Conservation (phyloP, 2,113 vertebrate genomes). For the Calyptomena viridis region DNA sequence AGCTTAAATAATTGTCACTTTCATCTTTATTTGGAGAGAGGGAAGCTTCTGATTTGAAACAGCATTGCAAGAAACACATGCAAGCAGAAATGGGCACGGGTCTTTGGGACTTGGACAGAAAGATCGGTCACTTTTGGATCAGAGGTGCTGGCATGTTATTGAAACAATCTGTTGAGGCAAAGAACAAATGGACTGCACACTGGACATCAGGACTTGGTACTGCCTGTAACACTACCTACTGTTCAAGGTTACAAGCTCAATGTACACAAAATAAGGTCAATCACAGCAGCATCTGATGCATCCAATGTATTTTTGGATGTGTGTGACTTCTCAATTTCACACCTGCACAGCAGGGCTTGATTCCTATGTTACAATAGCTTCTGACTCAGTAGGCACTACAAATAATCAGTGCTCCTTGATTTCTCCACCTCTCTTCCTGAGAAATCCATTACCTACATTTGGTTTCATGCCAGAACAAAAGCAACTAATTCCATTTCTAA, state of each 20-base stretch:
- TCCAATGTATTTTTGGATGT: neutral
- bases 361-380: neutral
- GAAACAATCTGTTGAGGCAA: conserved; percentile 11
- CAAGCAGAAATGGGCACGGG: neutral
- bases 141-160: neutral
- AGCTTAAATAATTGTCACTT: neutral
- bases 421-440: neutral
- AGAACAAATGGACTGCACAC: neutral
- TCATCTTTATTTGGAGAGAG: neutral
- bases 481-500: neutral
- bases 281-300: neutral
- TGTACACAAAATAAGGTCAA: conserved; percentile 2
- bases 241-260: neutral
- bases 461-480: neutral
- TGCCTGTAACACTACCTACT: neutral
- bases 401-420: conserved; percentile 12
- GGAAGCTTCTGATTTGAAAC: neutral
- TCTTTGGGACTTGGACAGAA: neutral
- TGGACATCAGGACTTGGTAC: neutral
- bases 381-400: neutral
- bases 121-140: neutral
- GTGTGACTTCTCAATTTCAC: neutral
- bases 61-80: neutral
- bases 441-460: neutral
- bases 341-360: neutral